Percentiles rank a stretch among this genome's conserved stretches.
phyloP scores from a whole-genome alignment of 2,797 vertebrate species.

The Tadarida brasiliensis region DNA sequence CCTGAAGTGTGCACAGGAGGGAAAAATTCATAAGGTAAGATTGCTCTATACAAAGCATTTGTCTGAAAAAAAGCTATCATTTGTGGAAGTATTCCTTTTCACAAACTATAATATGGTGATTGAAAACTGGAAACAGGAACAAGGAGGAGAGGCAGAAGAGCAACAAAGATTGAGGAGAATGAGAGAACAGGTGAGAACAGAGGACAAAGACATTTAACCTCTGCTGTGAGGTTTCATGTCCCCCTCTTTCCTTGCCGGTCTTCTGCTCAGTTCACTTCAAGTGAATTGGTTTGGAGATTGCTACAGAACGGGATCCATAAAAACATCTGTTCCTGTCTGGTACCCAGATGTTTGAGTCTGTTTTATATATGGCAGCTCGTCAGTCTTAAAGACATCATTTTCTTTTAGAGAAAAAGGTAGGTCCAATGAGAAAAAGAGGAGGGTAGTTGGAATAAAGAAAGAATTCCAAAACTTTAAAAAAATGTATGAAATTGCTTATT shows the following conservation, averaged over 20 bases:
- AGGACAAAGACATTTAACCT: not conserved
- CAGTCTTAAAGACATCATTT: not conserved
- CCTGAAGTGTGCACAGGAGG: not conserved
- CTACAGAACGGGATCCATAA: not conserved
- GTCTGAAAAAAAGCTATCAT: slow-evolving; percentile 37
- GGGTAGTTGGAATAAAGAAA: slow-evolving; percentile 26
- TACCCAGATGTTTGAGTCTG: slow-evolving; percentile 64
- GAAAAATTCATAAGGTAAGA: not conserved
- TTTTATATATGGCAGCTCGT: not conserved
- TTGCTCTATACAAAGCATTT: not conserved
- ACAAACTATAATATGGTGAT: not conserved
- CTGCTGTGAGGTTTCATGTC: not conserved
- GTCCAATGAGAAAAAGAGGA: slow-evolving; percentile 31
- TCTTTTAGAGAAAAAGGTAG: slow-evolving; percentile 37
- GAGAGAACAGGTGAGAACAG: not conserved
- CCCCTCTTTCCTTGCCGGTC: not conserved
- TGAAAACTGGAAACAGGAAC: not conserved
- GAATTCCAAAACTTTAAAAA: not conserved
- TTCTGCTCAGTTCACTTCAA: slow-evolving; percentile 51
- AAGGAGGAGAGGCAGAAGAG: not conserved
- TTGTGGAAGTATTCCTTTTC: not conserved
- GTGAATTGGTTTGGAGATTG: slow-evolving; percentile 5
- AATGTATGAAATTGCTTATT: not conserved
- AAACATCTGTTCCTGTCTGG: slow-evolving; percentile 56
- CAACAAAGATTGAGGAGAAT: not conserved